These are phyloP conservation scores for Drosophila tanythrix DNA, from an alignment of 2,888 invertebrate species.

Conservation along the genomic window DNA sequence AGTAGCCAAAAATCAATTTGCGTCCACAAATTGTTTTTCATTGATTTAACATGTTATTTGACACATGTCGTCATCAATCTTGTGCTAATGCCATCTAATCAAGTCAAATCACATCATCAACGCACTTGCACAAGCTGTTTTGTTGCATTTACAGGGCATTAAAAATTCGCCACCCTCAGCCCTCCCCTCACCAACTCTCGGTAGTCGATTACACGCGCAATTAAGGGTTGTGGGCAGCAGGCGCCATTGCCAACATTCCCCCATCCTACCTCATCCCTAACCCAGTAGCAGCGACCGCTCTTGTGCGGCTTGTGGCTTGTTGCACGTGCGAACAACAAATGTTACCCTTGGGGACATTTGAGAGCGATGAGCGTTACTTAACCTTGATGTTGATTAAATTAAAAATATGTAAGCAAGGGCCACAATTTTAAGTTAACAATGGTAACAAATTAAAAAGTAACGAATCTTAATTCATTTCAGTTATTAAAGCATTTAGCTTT, in stretches of 20 bases:
- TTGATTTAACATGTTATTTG: conserved; percentile 56
- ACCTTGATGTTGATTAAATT: conserved; percentile 71
- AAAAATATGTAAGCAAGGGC: conserved; percentile 40
- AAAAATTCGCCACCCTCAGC: conserved; percentile 33
- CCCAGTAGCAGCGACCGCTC: conserved; percentile 30
- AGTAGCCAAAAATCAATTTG: conserved; percentile 9
- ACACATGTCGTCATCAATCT: conserved; percentile 67
- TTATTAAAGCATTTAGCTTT: conserved; percentile 3
- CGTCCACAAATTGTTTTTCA: conserved; percentile 41
- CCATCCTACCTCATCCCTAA: conserved; percentile 2
- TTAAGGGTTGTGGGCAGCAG: conserved; percentile 70
- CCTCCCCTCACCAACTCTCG: conserved; percentile 7
- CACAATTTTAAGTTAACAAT: not conserved
- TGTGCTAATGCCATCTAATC: conserved; percentile 57
- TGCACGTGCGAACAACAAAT: conserved; percentile 72
- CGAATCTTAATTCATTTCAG: not conserved
- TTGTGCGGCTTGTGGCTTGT: conserved; percentile 69
- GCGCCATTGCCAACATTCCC: conserved; percentile 25
- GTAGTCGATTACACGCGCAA: conserved; percentile 72
- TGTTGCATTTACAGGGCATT: conserved; percentile 67
- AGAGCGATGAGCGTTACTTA: conserved; percentile 57
- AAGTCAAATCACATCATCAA: conserved; percentile 63
- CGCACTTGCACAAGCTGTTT: conserved; percentile 61
- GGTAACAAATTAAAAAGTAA: not conserved
- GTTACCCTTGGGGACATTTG: conserved; percentile 63